A percentile compares a stretch with the other conserved stretches of the same genome.
Conservation (phyloP, 2,113 vertebrate species). For the Leiothrix lutea region DNA sequence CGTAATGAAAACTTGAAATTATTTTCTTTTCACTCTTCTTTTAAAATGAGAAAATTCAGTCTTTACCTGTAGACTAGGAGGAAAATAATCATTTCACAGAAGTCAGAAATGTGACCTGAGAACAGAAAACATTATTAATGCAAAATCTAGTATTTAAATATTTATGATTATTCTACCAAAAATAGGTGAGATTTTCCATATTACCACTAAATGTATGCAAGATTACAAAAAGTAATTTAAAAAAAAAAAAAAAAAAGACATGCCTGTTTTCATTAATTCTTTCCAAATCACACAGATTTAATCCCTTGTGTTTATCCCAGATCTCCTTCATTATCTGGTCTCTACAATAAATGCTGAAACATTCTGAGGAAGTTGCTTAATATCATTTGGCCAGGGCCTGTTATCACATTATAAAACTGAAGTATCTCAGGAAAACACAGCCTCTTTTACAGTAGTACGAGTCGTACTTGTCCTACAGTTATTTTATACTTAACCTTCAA, state of each 20-base stretch:
- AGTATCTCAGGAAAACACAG: background rate
- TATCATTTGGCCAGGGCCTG: background rate
- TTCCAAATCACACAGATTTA: background rate
- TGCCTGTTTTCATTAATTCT: background rate
- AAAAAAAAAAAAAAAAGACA: background rate
- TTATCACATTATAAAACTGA: slow-evolving; percentile 7
- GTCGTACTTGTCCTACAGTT: background rate
- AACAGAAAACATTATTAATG: background rate
- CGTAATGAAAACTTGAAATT: background rate
- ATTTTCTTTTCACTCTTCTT: background rate
- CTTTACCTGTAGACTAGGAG: background rate
- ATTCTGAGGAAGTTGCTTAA: background rate
- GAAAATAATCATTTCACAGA: background rate
- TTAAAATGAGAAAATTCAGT: background rate
- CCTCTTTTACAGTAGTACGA: background rate
- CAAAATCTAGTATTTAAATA: background rate
- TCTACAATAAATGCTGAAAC: background rate
- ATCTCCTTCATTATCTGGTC: background rate
- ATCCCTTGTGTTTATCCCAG: background rate
- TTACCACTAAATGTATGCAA: background rate
- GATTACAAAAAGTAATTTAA: background rate
- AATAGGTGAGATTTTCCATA: background rate
- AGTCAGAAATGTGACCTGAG: background rate
- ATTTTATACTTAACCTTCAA: slow-evolving; percentile 41
- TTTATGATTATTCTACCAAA: background rate